Evolutionary conservation across 2,888 invertebrate genomes (phyloP).

Genomic region (Sphaeridia pumilis): DNA sequence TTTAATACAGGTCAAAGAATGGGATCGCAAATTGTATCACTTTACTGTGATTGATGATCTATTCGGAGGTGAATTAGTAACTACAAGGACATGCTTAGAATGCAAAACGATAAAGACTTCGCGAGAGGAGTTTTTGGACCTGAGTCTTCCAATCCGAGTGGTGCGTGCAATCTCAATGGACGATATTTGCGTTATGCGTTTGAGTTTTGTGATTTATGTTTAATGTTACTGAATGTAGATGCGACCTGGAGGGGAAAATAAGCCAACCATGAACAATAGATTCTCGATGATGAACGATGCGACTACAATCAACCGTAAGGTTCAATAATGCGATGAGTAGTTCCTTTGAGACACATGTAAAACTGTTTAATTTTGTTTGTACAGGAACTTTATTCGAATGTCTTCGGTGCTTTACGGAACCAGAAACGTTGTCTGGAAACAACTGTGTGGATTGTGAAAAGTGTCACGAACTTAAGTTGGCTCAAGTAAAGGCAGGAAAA

Average conservation of each 20-base stretch:
- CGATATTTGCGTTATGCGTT: not conserved
- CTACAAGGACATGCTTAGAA: slow-evolving; percentile 76
- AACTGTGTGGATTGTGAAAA: slow-evolving; percentile 88
- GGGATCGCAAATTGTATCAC: slow-evolving; percentile 36
- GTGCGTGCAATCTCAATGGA: slow-evolving; percentile 37
- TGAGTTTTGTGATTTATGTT: not conserved
- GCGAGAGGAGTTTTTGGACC: slow-evolving; percentile 85
- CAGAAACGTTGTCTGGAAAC: slow-evolving; percentile 78
- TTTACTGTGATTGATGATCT: slow-evolving; percentile 61
- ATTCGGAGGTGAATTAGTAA: slow-evolving; percentile 85
- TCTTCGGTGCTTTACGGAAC: slow-evolving; percentile 79
- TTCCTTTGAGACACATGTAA: not conserved
- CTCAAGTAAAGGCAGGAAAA: slow-evolving; percentile 42
- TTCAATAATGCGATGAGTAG: not conserved
- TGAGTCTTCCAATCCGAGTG: slow-evolving; percentile 71
- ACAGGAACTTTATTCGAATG: slow-evolving; percentile 62
- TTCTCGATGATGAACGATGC: not conserved
- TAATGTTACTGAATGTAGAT: not conserved
- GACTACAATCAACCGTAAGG: slow-evolving; percentile 12
- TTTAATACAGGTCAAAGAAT: slow-evolving; percentile 27
- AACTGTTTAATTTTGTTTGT: not conserved
- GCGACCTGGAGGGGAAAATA: not conserved
- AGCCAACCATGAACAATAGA: not conserved
- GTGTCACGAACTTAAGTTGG: slow-evolving; percentile 45
- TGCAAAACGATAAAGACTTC: slow-evolving; percentile 76